Evolutionary conservation across 2,113 vertebrate genomes (phyloP).

Genomic region (Chunga burmeisteri): DNA sequence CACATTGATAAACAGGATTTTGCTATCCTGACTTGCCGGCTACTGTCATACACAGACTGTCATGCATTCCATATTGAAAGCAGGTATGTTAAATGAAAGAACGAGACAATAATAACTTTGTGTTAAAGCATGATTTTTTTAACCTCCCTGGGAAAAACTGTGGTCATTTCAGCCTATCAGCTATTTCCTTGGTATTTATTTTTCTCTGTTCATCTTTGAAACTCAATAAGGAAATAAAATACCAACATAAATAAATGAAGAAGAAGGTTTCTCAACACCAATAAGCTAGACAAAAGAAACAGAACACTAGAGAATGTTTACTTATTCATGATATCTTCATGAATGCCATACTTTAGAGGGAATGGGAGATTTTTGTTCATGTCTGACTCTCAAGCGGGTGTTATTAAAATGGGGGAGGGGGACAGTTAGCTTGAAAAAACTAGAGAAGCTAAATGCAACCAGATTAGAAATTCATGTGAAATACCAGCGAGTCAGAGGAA

Average conservation of each 20-base stretch:
- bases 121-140: neutral
- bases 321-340: slow-evolving; percentile 75
- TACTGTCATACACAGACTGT: neutral
- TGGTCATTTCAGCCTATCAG: slow-evolving; percentile 16
- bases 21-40: neutral
- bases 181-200: slow-evolving; percentile 38
- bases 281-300: slow-evolving; percentile 75
- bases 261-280: slow-evolving; percentile 67
- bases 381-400: neutral
- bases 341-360: slow-evolving; percentile 41
- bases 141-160: neutral
- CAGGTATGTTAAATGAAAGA: neutral
- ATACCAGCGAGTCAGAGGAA: neutral
- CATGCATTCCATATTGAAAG: neutral
- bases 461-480: slow-evolving; percentile 14
- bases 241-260: slow-evolving; percentile 80
- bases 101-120: neutral
- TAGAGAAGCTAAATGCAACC: neutral
- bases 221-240: slow-evolving; percentile 73
- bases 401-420: neutral
- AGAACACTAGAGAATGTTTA: slow-evolving; percentile 70
- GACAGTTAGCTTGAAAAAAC: neutral
- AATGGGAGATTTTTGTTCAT: slow-evolving; percentile 31
- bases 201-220: slow-evolving; percentile 70
- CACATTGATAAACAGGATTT: neutral